Conservation (phyloP, 2,113 vertebrate species). For the Trematocara variabile region DNA sequence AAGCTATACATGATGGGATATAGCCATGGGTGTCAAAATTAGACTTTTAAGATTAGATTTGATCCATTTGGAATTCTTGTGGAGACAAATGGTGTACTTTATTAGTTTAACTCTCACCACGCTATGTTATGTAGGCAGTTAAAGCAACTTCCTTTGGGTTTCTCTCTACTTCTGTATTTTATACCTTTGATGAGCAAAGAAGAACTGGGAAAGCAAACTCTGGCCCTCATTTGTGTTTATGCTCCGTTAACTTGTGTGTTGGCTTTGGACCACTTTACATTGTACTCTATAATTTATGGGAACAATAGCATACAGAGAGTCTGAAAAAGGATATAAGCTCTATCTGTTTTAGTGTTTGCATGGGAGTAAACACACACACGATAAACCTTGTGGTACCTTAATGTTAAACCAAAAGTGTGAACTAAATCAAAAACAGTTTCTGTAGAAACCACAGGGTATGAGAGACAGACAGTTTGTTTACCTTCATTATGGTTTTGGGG, state of each 20-base stretch:
- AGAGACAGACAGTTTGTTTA: not conserved
- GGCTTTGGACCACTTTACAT: not conserved
- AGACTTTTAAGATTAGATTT: not conserved
- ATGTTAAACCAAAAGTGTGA: not conserved
- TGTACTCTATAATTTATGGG: not conserved
- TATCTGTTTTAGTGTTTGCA: not conserved
- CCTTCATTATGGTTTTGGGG: not conserved
- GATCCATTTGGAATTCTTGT: not conserved
- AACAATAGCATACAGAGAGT: not conserved
- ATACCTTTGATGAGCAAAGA: not conserved
- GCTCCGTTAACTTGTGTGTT: not conserved
- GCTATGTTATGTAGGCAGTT: not conserved
- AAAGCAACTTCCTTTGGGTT: not conserved
- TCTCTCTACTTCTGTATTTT: constrained; percentile 19
- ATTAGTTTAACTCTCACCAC: not conserved
- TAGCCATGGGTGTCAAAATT: not conserved
- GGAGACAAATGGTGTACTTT: not conserved
- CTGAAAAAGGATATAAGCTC: not conserved
- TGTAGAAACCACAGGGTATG: not conserved
- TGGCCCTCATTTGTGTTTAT: not conserved
- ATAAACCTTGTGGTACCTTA: not conserved
- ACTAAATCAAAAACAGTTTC: not conserved
- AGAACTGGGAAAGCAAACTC: not conserved
- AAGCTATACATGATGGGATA: not conserved
- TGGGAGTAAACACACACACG: not conserved